Percentiles rank a stretch among this genome's conserved stretches.
Evolutionary conservation across 2,797 vertebrate species (phyloP).

Genomic region (Scyliorhinus canicula): DNA sequence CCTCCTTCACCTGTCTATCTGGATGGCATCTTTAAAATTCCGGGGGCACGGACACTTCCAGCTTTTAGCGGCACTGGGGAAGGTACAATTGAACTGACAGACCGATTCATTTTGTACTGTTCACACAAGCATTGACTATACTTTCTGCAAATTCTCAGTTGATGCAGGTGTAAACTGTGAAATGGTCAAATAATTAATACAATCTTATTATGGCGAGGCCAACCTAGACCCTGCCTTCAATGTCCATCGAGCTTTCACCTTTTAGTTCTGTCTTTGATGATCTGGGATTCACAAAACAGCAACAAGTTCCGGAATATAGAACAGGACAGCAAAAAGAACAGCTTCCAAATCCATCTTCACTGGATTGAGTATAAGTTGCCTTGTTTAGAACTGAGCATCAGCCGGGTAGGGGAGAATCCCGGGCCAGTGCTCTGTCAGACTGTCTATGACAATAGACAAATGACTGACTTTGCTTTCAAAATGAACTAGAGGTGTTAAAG

Average conservation of each 20-base stretch:
- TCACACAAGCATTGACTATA: not conserved
- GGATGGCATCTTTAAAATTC: conserved; percentile 81
- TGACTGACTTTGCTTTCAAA: not conserved
- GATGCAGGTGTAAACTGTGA: not conserved
- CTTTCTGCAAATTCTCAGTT: not conserved
- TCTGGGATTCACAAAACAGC: not conserved
- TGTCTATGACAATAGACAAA: not conserved
- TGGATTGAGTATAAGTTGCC: not conserved
- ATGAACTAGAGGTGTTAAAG: not conserved
- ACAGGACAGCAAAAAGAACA: not conserved
- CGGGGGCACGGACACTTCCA: conserved; percentile 81
- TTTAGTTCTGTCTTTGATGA: not conserved
- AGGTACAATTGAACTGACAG: conserved; percentile 59
- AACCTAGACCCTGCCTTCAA: not conserved
- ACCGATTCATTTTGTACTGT: not conserved
- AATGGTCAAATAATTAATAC: not conserved
- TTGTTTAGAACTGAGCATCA: not conserved
- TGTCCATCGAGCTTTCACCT: not conserved
- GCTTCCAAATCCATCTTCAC: not conserved
- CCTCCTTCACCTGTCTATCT: conserved; percentile 51
- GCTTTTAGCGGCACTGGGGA: conserved; percentile 79
- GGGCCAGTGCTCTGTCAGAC: not conserved
- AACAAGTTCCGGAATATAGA: not conserved
- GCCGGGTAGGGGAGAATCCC: no score
- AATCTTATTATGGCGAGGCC: not conserved